Percentiles rank a stretch among this genome's conserved stretches.
Conservation (phyloP, 1,140 invertebrate species). For the Drosophila saltans region DNA sequence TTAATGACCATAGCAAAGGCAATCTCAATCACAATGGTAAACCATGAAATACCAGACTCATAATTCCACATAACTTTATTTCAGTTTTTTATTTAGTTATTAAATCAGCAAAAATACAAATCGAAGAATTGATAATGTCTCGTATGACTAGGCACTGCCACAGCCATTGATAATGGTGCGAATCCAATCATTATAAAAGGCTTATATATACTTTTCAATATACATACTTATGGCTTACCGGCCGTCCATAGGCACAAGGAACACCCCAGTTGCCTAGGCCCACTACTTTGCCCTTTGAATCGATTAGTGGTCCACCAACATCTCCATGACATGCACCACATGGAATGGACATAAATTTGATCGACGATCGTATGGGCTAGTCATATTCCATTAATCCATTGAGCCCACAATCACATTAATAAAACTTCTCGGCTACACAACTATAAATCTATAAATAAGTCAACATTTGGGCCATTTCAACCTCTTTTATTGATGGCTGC, state of each 20-base stretch:
- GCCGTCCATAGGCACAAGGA: slow-evolving; percentile 84
- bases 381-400: slow-evolving; percentile 37
- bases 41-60: slow-evolving; percentile 20
- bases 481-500: slow-evolving; percentile 9
- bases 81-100: slow-evolving; percentile 33
- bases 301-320: slow-evolving; percentile 66
- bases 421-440: too few relatives aligned
- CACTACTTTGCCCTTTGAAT: slow-evolving; percentile 54
- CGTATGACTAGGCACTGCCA: slow-evolving; percentile 34
- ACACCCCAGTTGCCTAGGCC: slow-evolving; percentile 84
- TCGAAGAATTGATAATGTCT: slow-evolving; percentile 26
- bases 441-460: too few relatives aligned
- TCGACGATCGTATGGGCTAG: slow-evolving; percentile 34
- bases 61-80: slow-evolving; percentile 47
- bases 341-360: slow-evolving; percentile 79
- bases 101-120: slow-evolving; percentile 35
- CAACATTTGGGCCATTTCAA: not conserved
- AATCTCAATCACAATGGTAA: slow-evolving; percentile 33
- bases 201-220: not conserved
- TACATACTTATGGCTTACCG: slow-evolving; percentile 40
- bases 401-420: slow-evolving; percentile 37
- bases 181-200: slow-evolving; percentile 82
- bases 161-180: slow-evolving; percentile 69
- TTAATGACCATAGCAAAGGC: slow-evolving; percentile 44
- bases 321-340: slow-evolving; percentile 84